A percentile compares a stretch with the other conserved stretches of the same genome.
Evolutionary conservation across 2,888 invertebrate species (phyloP).

Genomic region (Allolobophora icterica): DNA sequence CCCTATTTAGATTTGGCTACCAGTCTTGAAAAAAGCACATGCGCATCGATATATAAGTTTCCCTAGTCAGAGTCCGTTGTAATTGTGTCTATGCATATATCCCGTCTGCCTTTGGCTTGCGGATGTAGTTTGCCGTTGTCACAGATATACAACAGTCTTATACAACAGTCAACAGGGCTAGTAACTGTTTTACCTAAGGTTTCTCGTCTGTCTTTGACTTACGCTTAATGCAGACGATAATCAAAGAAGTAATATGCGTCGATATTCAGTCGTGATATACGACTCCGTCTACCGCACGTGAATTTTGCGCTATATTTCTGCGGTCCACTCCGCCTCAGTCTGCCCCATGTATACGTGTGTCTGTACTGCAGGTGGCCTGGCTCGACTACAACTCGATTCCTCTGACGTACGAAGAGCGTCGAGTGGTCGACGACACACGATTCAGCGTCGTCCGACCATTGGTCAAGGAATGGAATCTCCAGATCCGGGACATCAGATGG

Average conservation of each 20-base stretch:
- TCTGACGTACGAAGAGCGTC: conserved; percentile 55
- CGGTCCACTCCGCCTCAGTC: neutral
- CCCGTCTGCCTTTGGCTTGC: neutral
- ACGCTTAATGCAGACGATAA: neutral
- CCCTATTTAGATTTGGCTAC: neutral
- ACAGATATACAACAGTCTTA: neutral
- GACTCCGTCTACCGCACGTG: neutral
- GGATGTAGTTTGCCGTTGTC: neutral
- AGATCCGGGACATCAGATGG: conserved; percentile 52
- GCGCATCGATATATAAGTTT: too few relatives aligned
- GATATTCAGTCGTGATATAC: neutral
- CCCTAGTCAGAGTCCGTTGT: too few relatives aligned
- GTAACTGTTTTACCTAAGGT: neutral
- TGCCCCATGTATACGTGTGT: neutral
- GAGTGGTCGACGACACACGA: conserved; percentile 59
- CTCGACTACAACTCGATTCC: conserved; percentile 55
- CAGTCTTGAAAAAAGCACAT: neutral
- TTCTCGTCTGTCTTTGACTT: neutral
- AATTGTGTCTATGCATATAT: neutral
- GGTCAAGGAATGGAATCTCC: conserved; percentile 60
- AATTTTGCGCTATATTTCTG: too few relatives aligned
- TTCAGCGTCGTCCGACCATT: conserved; percentile 59
- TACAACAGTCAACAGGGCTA: too few relatives aligned
- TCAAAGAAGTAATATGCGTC: neutral
- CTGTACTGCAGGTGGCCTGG: conserved; percentile 58